Conservation (phyloP, 2,888 invertebrate genomes). For the Amiota mariae region DNA sequence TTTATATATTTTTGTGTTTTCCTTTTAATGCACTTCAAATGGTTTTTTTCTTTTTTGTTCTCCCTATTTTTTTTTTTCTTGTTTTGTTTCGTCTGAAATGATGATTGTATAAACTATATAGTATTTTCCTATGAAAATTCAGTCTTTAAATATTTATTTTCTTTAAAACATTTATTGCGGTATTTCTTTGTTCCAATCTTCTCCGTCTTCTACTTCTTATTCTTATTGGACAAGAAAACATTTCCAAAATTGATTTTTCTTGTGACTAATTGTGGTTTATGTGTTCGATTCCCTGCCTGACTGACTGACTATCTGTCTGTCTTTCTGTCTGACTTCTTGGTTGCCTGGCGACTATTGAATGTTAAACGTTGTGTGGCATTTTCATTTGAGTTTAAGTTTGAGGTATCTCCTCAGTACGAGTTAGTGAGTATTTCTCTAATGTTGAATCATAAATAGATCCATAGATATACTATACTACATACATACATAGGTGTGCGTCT, state of each 20-base stretch:
- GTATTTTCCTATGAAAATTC: not conserved
- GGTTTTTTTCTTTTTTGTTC: not conserved
- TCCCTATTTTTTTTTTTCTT: not conserved
- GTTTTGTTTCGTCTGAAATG: too few species aligned
- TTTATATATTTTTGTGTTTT: not conserved
- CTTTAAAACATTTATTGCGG: constrained; percentile 12
- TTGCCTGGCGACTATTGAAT: constrained; percentile 5
- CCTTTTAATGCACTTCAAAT: constrained; percentile 16
- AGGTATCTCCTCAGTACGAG: too few species aligned
- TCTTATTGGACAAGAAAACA: constrained; percentile 60
- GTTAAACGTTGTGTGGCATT: constrained; percentile 52
- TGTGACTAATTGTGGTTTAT: constrained; percentile 59
- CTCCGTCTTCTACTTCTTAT: constrained; percentile 50
- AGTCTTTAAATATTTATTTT: not conserved
- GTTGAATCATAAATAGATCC: too few species aligned
- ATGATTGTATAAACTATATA: too few species aligned
- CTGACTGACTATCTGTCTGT: constrained; percentile 18
- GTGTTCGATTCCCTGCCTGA: not conserved
- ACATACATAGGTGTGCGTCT: not conserved
- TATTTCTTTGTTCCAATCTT: constrained; percentile 45
- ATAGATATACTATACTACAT: too few species aligned
- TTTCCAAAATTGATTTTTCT: constrained; percentile 55
- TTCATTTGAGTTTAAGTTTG: not conserved
- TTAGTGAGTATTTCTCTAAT: too few species aligned
- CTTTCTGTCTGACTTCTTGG: constrained; percentile 1